phyloP scores from a whole-genome alignment of 1,140 invertebrate genomes.

The Drosophila ercepeae region DNA sequence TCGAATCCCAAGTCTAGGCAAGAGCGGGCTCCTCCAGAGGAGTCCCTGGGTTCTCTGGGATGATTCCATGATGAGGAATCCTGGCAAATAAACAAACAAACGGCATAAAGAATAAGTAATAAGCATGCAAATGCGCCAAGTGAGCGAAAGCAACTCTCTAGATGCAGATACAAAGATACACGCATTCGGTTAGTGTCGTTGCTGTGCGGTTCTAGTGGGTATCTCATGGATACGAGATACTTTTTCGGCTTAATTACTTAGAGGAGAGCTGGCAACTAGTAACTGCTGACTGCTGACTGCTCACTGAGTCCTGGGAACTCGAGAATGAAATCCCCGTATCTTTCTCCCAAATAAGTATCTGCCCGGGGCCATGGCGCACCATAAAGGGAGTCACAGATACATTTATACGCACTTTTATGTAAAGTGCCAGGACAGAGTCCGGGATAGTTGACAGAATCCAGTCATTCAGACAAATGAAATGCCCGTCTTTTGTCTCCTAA shows the following conservation, averaged over 20 bases:
- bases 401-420: not conserved
- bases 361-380: conserved; percentile 15
- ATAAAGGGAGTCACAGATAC: conserved; percentile 41
- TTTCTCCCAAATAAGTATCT: conserved; percentile 16
- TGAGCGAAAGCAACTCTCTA: conserved; percentile 39
- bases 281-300: not conserved
- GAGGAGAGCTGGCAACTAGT: conserved; percentile 1
- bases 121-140: conserved; percentile 59
- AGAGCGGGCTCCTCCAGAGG: not conserved
- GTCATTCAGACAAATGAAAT: conserved; percentile 15
- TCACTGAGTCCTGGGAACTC: not conserved
- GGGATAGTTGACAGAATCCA: not conserved
- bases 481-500: not conserved
- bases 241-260: conserved; percentile 66
- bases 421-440: not conserved
- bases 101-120: conserved; percentile 65
- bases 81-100: conserved; percentile 42
- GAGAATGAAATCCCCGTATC: not conserved
- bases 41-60: too few species aligned
- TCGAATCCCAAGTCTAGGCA: conserved; percentile 33
- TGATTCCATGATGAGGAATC: conserved; percentile 4
- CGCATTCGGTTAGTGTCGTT: conserved; percentile 11
- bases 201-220: conserved; percentile 6
- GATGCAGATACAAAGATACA: conserved; percentile 45
- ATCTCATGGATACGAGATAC: conserved; percentile 57